A percentile compares a stretch with the other conserved stretches of the same genome.
phyloP scores from a whole-genome alignment of 2,113 vertebrate species.

The Bostrychus sinensis region DNA sequence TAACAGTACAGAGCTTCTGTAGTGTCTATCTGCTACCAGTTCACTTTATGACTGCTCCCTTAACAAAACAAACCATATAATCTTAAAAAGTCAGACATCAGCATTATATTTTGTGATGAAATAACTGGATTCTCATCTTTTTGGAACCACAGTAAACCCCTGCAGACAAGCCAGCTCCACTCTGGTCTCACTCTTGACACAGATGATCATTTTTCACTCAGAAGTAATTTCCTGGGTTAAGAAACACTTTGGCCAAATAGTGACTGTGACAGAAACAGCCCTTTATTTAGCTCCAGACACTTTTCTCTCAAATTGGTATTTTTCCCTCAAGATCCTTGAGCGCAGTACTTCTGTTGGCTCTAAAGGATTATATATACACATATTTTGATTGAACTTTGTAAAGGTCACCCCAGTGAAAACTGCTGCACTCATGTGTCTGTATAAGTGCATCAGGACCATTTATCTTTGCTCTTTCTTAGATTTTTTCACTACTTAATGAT shows the following conservation, averaged over 20 bases:
- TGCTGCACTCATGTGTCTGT: slow-evolving; percentile 36
- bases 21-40: too few relatives aligned
- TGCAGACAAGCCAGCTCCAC: not conserved
- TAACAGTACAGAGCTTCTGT: too few relatives aligned
- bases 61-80: not conserved
- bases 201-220: not conserved
- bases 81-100: not conserved
- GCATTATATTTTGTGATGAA: not conserved
- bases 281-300: not conserved
- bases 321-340: not conserved
- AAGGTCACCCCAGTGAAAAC: slow-evolving; percentile 47
- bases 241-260: not conserved
- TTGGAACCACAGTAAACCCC: not conserved
- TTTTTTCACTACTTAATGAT: slow-evolving; percentile 47
- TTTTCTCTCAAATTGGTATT: not conserved
- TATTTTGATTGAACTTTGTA: slow-evolving; percentile 38
- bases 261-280: not conserved
- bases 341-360: not conserved
- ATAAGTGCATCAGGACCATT: slow-evolving; percentile 39
- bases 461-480: slow-evolving; percentile 19
- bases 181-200: slow-evolving; percentile 1
- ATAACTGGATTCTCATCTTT: not conserved
- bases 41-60: not conserved
- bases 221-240: not conserved
- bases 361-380: slow-evolving; percentile 37